Conservation (phyloP, 2,888 invertebrate species). For the Phyto melanocephala region DNA sequence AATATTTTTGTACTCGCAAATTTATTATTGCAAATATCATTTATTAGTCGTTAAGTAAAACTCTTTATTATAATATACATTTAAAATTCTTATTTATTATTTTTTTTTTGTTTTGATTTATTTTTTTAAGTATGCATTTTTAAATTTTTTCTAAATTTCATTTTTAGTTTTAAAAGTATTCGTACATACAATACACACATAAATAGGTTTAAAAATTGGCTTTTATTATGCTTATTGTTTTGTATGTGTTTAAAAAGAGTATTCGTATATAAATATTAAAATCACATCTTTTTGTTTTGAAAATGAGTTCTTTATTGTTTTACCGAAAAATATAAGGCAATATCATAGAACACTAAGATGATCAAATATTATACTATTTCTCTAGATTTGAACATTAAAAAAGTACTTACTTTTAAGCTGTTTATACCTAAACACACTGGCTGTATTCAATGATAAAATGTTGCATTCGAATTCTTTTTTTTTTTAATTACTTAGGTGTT, state of each 20-base stretch:
- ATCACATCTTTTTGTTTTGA: slow-evolving; percentile 36
- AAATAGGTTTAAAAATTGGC: slow-evolving; percentile 36
- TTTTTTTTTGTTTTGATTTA: slow-evolving; percentile 1
- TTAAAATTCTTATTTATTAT: slow-evolving; percentile 29
- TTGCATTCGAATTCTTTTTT: slow-evolving; percentile 31
- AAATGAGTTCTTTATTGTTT: slow-evolving; percentile 21
- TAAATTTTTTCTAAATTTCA: background rate
- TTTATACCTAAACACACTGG: background rate
- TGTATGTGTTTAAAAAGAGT: slow-evolving; percentile 14
- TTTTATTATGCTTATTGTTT: background rate
- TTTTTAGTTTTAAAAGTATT: slow-evolving; percentile 15
- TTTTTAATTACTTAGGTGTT: slow-evolving; percentile 7
- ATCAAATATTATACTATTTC: slow-evolving; percentile 37
- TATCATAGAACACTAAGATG: slow-evolving; percentile 53
- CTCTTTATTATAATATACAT: slow-evolving; percentile 26
- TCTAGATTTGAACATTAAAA: background rate
- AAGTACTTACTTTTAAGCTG: too few species aligned
- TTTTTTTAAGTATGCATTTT: background rate
- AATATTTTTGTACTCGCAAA: too few species aligned
- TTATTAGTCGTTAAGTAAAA: too few species aligned
- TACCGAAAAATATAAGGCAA: slow-evolving; percentile 52
- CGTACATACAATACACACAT: too few species aligned
- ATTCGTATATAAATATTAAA: slow-evolving; percentile 30
- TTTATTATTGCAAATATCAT: too few species aligned
- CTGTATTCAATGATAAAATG: slow-evolving; percentile 52